Evolutionary conservation across 2,797 vertebrate species (phyloP).

Genomic region (Ibycter americanus): DNA sequence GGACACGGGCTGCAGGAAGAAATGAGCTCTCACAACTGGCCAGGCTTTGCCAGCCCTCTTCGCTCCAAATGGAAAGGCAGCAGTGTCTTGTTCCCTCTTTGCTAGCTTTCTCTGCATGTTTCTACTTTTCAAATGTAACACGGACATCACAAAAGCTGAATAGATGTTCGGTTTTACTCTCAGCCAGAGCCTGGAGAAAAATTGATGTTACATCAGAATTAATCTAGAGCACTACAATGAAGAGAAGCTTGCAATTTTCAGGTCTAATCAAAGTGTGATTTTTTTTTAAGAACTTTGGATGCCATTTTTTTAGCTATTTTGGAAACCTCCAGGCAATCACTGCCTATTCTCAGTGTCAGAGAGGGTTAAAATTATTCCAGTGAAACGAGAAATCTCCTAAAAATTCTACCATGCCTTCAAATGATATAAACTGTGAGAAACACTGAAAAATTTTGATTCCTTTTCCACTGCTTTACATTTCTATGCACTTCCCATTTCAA

Average conservation of each 20-base stretch:
- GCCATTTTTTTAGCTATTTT: not conserved
- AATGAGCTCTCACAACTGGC: not conserved
- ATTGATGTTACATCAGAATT: not conserved
- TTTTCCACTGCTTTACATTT: not conserved
- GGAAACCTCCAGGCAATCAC: not conserved
- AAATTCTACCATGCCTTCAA: not conserved
- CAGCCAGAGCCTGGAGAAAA: not conserved
- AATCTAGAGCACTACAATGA: not conserved
- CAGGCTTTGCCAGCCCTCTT: not conserved
- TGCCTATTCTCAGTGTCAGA: not conserved
- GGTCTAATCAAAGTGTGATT: not conserved
- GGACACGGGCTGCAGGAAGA: not conserved
- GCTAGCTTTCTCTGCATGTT: not conserved
- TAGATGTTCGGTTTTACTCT: not conserved
- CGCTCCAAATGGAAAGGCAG: not conserved
- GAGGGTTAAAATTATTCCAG: not conserved
- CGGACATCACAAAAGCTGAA: not conserved
- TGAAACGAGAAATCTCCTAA: not conserved
- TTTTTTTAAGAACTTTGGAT: not conserved
- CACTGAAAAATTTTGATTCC: not conserved
- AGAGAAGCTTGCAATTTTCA: not conserved
- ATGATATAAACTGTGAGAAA: not conserved
- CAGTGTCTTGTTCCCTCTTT: not conserved
- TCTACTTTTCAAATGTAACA: not conserved
- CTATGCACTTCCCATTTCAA: not conserved